Conservation (phyloP, 2,113 vertebrate species). For the Toxotes chatareus region DNA sequence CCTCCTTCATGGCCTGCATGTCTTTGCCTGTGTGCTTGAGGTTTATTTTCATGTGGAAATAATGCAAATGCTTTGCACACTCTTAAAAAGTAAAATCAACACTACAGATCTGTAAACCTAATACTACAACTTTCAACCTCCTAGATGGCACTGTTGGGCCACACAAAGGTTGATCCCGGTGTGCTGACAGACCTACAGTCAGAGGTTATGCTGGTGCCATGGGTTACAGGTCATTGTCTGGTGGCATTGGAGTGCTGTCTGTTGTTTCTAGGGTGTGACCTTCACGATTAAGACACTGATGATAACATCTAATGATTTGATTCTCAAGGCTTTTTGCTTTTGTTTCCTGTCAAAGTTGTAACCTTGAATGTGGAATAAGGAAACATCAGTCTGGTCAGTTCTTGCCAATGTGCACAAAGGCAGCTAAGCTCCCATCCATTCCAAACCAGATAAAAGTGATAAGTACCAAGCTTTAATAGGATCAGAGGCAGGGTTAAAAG, state of each 20-base stretch:
- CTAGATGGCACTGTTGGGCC: conserved; percentile 77
- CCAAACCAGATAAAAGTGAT: conserved; percentile 64
- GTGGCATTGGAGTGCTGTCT: conserved; percentile 2
- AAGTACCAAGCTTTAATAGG: conserved; percentile 72
- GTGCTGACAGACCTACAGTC: neutral
- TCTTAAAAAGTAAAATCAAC: neutral
- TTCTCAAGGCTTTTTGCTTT: conserved; percentile 37
- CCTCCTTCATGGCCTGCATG: conserved; percentile 2
- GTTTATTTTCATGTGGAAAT: neutral
- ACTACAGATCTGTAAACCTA: neutral
- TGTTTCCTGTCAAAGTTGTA: conserved; percentile 61
- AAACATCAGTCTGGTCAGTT: conserved; percentile 45
- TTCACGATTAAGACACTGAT: conserved; percentile 59
- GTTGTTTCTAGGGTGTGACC: conserved; percentile 30
- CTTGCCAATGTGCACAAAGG: conserved; percentile 49
- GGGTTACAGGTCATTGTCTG: conserved; percentile 26
- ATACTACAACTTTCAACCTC: conserved; percentile 24
- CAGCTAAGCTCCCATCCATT: conserved; percentile 59
- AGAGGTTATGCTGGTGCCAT: conserved; percentile 1
- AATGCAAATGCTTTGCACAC: neutral
- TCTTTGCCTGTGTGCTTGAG: conserved; percentile 3
- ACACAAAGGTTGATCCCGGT: conserved; percentile 16
- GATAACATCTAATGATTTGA: conserved; percentile 70
- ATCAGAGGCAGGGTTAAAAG: conserved; percentile 64
- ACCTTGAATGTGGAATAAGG: conserved; percentile 63